Evolutionary conservation across 1,140 invertebrate genomes (phyloP), one percentile per base, ranked within the genome.

Genomic region (Planococcus citri): DNA sequence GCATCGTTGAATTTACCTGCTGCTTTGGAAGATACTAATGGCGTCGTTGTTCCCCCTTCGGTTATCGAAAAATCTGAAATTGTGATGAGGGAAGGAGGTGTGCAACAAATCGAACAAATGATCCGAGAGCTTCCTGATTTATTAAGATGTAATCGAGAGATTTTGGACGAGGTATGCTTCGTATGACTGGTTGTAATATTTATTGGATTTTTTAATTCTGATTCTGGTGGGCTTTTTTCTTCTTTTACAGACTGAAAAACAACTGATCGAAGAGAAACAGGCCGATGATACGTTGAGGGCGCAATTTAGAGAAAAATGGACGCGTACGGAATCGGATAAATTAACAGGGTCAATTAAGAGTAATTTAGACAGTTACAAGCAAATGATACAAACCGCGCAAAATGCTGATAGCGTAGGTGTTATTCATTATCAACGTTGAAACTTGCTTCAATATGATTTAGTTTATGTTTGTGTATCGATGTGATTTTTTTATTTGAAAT

Each of bases 1-100:
- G 91, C 94, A 2, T 96, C 92, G 69, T 82, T 99, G 67, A 98
- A 98, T 83, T 83, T 99, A 72, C 97, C 97, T 10, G 95, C 95
- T 68, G 92, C 95, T n/a, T 85, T 98, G 70, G 96, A 99, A 81
- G 89, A 92, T 73, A 85, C 87, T 1, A 85, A 86, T 73, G 86
- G 86, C 24, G 86, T 85, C 61, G 86, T 85, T 73, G 82, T 87
- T 27, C 97, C 97, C 10, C 90, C 89, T 61, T 97, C 95, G 8
- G 81, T 99, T 29, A 79, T 87, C 33, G 91, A 95, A 70, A 98
- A 98, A 80, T 90, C 93, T 3, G 80, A 82, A 29, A 80, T 82
- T 71, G 84, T 95, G 21, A 82, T 83, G 69, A 79, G 84, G 14
- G 83, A 85, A 51, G 92, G 92, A 76, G 88, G 89, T 20, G 71